Evolutionary conservation across 2,888 invertebrate species (phyloP).

Genomic region (Coecobrya sp.): DNA sequence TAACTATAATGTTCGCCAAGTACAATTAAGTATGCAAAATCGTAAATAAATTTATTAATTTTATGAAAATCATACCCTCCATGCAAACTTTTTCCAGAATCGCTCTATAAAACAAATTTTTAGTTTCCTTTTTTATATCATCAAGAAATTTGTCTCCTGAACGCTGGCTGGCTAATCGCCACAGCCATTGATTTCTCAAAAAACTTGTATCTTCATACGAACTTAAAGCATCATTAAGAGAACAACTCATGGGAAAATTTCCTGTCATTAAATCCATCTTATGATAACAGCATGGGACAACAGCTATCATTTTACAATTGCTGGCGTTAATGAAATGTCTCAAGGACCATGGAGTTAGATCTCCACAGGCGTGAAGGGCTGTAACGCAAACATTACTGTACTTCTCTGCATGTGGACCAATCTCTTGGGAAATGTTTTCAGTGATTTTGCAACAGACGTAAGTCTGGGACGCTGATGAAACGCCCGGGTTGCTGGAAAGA

Average conservation of each 20-base stretch:
- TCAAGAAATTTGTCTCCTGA: slow-evolving; percentile 88
- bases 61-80: slow-evolving; percentile 90
- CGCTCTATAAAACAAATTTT: slow-evolving; percentile 89
- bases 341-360: slow-evolving; percentile 91
- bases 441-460: slow-evolving; percentile 67
- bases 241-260: slow-evolving; percentile 90
- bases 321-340: slow-evolving; percentile 90
- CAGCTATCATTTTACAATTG: slow-evolving; percentile 89
- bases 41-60: too few relatives aligned
- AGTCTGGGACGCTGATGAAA: slow-evolving; percentile 19
- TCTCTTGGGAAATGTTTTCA: slow-evolving; percentile 70
- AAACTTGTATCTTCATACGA: slow-evolving; percentile 47
- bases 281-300: slow-evolving; percentile 95
- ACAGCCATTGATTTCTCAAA: slow-evolving; percentile 76
- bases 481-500: neutral
- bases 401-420: slow-evolving; percentile 4
- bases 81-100: slow-evolving; percentile 90
- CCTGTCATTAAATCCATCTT: slow-evolving; percentile 88
- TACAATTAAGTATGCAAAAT: too few relatives aligned
- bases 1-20: too few relatives aligned
- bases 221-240: slow-evolving; percentile 87
- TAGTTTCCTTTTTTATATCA: slow-evolving; percentile 88
- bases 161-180: slow-evolving; percentile 81
- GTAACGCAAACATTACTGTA: slow-evolving; percentile 88
- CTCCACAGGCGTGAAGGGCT: slow-evolving; percentile 94